Percentiles rank a stretch among this genome's conserved stretches.
Evolutionary conservation across 2,888 invertebrate genomes (phyloP).

Genomic region (Microctonus hyperodae): DNA sequence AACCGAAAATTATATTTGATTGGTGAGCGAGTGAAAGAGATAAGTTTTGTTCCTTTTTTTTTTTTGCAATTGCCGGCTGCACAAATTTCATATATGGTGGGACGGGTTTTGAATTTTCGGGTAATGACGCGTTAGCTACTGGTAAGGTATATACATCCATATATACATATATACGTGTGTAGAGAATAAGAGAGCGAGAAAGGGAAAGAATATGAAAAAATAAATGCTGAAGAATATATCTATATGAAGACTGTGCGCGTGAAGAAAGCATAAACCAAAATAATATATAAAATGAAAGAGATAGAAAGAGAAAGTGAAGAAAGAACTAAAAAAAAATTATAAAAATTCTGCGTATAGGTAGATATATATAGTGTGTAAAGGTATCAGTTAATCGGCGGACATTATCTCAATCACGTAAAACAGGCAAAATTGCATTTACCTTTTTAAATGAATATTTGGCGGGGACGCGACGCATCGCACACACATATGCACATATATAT

Average conservation of each 20-base stretch:
- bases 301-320: constrained; percentile 9
- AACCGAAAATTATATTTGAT: constrained; percentile 37
- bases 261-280: neutral
- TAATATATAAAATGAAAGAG: constrained; percentile 2
- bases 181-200: constrained; percentile 3
- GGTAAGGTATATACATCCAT: constrained; percentile 39
- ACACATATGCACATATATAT: neutral
- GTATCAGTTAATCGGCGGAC: constrained; percentile 61
- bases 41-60: constrained; percentile 6
- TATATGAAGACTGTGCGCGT: no score
- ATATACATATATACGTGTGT: neutral
- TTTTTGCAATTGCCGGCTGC: constrained; percentile 18
- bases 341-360: constrained; percentile 18
- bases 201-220: neutral
- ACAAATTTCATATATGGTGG: constrained; percentile 39
- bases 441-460: constrained; percentile 64
- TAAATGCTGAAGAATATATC: constrained; percentile 6
- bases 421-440: constrained; percentile 63
- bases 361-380: constrained; percentile 6
- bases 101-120: constrained; percentile 54
- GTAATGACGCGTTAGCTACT: constrained; percentile 60
- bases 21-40: constrained; percentile 11
- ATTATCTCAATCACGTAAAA: constrained; percentile 64
- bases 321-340: constrained; percentile 1
- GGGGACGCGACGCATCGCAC: constrained; percentile 57